These are phyloP conservation scores for Atta texana DNA, from an alignment of 1,140 invertebrate species.

Conservation along the genomic window DNA sequence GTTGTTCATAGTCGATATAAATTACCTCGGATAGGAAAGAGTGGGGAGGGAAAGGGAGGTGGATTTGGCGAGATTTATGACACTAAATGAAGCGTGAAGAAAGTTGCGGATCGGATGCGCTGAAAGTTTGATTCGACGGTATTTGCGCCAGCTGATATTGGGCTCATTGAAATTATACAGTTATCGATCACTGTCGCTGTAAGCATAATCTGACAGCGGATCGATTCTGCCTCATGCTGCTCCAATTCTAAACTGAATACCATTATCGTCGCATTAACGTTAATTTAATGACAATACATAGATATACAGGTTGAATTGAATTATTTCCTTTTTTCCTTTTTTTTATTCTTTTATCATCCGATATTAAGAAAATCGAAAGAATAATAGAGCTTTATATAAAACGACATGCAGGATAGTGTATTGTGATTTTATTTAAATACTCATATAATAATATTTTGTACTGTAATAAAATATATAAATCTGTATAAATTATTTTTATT, in stretches of 20 bases:
- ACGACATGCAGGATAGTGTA: no score
- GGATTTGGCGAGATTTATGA: slow-evolving; percentile 58
- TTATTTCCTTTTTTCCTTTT: neutral
- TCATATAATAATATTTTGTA: neutral
- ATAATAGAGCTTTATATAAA: neutral
- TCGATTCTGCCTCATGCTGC: slow-evolving; percentile 49
- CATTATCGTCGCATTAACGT: slow-evolving; percentile 62
- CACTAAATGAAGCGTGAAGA: slow-evolving; percentile 60
- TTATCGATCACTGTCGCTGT: slow-evolving; percentile 63
- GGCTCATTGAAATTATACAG: slow-evolving; percentile 64
- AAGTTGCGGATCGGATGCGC: slow-evolving; percentile 57
- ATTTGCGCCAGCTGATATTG: slow-evolving; percentile 60
- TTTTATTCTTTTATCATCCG: neutral
- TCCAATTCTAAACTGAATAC: slow-evolving; percentile 61
- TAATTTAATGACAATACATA: slow-evolving; percentile 57
- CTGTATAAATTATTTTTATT: neutral
- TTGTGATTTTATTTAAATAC: neutral
- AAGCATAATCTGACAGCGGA: slow-evolving; percentile 61
- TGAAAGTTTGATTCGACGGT: slow-evolving; percentile 58
- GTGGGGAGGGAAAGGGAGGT: neutral
- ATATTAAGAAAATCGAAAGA: neutral
- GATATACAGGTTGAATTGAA: slow-evolving; percentile 34
- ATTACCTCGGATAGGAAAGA: neutral
- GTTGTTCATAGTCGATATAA: slow-evolving; percentile 25
- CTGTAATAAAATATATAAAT: neutral